These are phyloP conservation scores for Coreoperca whiteheadi DNA, from an alignment of 2,113 vertebrate genomes.

Conservation along the genomic window DNA sequence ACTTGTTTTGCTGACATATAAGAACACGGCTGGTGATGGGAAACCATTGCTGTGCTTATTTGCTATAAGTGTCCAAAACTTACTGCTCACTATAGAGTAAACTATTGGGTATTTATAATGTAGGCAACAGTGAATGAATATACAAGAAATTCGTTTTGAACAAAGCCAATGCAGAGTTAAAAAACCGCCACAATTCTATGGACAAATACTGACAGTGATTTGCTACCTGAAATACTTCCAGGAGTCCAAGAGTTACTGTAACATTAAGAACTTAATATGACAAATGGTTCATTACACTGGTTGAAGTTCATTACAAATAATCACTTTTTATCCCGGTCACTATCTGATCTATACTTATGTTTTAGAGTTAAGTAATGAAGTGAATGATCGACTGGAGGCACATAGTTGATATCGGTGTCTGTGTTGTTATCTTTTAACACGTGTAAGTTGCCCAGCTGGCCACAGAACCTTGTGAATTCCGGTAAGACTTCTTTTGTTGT, in stretches of 20 bases:
- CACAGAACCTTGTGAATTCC: conserved; percentile 7
- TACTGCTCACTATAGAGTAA: not conserved
- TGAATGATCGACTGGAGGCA: not conserved
- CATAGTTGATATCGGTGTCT: not conserved
- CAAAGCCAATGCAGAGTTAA: not conserved
- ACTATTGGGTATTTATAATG: not conserved
- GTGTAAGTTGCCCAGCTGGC: conserved; percentile 13
- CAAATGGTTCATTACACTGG: not conserved
- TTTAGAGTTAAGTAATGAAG: not conserved
- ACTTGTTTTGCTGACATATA: not conserved
- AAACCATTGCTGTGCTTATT: not conserved
- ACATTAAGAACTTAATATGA: not conserved
- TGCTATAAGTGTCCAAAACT: not conserved
- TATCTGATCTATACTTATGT: not conserved
- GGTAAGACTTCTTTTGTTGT: conserved; percentile 43
- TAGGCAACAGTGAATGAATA: not conserved
- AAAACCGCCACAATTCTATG: not conserved
- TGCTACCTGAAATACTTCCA: not conserved
- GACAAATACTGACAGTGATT: not conserved
- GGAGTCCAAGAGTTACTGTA: not conserved
- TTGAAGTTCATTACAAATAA: not conserved
- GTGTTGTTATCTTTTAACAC: not conserved
- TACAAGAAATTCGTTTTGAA: not conserved
- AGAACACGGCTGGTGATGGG: not conserved
- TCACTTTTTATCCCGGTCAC: not conserved